phyloP scores from a whole-genome alignment of 2,113 vertebrate species.

The Rattus norvegicus region GRCr8 NC_086029.1:85931501-85932000 shows the following conservation, averaged over 20 bases:
- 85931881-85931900: neutral
- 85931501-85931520: neutral
- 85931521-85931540: too few relatives aligned
- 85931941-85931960: neutral
- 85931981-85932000: neutral
- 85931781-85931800: neutral
- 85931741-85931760: too few relatives aligned
- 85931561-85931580: neutral
- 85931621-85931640: neutral
- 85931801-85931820: neutral
- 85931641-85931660: neutral
- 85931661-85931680: neutral
- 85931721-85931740: neutral
- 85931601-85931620: too few relatives aligned
- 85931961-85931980: neutral
- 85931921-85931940: neutral
- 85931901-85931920: neutral
- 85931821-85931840: neutral
- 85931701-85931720: neutral
- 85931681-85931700: neutral
- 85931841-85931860: neutral
- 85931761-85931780: neutral
- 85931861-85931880: neutral
- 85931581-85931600: neutral
- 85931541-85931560: neutral